Percentiles rank a stretch among this genome's conserved stretches.
phyloP scores from a whole-genome alignment of 2,113 vertebrate genomes.

The Anolis carolinensis region DNA sequence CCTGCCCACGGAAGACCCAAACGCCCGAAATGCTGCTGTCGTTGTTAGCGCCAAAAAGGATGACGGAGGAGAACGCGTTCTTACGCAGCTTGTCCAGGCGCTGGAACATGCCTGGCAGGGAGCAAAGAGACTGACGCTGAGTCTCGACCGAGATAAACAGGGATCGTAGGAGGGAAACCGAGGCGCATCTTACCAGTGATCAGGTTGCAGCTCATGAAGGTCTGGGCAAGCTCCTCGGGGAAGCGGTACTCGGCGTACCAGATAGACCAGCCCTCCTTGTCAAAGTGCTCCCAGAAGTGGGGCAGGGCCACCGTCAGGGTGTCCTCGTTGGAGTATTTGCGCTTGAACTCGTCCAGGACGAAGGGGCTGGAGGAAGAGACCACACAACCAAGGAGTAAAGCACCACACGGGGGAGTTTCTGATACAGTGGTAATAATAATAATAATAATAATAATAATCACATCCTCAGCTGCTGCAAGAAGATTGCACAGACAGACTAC shows the following conservation, averaged over 20 bases:
- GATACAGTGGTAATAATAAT: no score
- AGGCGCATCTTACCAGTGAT: conserved; percentile 83
- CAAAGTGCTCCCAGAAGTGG: conserved; percentile 90
- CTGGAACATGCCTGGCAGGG: conserved; percentile 88
- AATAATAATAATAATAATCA: no score
- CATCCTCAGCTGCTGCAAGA: no score
- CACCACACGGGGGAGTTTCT: no score
- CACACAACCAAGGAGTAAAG: neutral
- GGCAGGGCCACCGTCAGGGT: conserved; percentile 87
- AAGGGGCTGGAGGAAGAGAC: conserved; percentile 76
- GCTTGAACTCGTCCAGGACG: conserved; percentile 91
- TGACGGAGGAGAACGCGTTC: conserved; percentile 88
- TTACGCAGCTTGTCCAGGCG: conserved; percentile 91
- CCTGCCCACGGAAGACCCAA: conserved; percentile 92
- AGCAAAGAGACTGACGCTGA: no score
- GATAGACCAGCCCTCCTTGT: conserved; percentile 89
- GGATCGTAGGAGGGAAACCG: no score
- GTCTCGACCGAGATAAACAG: no score
- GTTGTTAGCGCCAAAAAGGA: conserved; percentile 87
- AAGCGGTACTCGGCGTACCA: conserved; percentile 89
- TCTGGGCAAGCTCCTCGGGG: conserved; percentile 82
- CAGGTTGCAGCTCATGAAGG: conserved; percentile 97
- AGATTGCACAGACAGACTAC: no score
- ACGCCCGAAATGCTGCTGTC: conserved; percentile 88
- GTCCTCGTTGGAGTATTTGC: conserved; percentile 93